phyloP scores from a whole-genome alignment of 2,888 invertebrate species.

The Tenthredo amoena region DNA sequence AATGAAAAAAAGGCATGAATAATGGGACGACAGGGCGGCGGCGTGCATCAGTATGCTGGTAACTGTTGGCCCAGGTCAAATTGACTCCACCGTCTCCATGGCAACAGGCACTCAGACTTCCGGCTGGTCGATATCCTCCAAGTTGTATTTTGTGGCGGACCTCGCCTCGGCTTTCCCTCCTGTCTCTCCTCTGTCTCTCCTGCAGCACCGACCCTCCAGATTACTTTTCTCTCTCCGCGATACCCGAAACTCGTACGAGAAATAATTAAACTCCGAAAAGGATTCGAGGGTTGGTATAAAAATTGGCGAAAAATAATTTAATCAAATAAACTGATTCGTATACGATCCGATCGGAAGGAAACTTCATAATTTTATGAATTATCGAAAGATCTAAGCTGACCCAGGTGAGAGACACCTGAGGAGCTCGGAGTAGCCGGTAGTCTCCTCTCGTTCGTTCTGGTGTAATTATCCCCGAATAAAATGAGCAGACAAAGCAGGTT shows the following conservation, averaged over 20 bases:
- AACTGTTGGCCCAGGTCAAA: conserved; percentile 79
- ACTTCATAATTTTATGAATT: not conserved
- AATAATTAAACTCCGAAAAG: not conserved
- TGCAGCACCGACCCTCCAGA: not conserved
- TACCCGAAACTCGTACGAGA: not conserved
- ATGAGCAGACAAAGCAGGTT: conserved; percentile 12
- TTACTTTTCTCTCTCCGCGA: conserved; percentile 33
- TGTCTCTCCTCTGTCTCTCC: conserved; percentile 49
- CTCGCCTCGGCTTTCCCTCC: conserved; percentile 60
- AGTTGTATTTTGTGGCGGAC: conserved; percentile 73
- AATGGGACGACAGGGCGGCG: conserved; percentile 65
- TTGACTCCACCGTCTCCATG: conserved; percentile 81
- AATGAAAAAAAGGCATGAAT: conserved; percentile 68
- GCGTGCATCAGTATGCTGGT: conserved; percentile 73
- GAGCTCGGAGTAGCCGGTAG: not conserved
- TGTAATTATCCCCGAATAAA: conserved; percentile 25
- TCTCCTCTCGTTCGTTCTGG: conserved; percentile 8
- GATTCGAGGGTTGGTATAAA: not conserved
- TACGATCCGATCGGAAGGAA: not conserved
- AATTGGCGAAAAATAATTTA: not conserved
- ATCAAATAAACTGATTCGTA: not conserved
- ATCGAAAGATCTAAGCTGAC: not conserved
- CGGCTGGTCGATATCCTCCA: conserved; percentile 80
- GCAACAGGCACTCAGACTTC: conserved; percentile 79
- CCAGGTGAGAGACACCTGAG: not conserved